These are phyloP conservation scores for Equus przewalskii DNA, from an alignment of 2,113 vertebrate species.

Conservation along the genomic window DNA sequence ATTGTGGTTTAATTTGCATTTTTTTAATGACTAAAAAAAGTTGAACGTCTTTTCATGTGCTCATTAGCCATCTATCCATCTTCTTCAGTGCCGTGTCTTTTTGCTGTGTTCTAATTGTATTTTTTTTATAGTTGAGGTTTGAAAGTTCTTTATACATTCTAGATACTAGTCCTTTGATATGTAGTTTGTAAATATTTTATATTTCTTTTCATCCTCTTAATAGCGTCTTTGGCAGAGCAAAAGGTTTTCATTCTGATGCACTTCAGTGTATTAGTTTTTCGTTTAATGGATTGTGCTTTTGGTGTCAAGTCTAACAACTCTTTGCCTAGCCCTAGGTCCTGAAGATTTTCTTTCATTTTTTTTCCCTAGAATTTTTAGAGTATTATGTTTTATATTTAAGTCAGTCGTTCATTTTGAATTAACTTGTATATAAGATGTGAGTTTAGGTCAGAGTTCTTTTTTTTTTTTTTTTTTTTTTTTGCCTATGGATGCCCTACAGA, in stretches of 20 bases:
- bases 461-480: not conserved
- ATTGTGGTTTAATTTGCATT: not conserved
- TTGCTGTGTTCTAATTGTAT: not conserved
- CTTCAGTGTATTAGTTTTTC: not conserved
- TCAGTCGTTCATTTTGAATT: not conserved
- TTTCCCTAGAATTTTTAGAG: not conserved
- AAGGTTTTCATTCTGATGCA: conserved; percentile 2
- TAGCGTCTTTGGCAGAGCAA: not conserved
- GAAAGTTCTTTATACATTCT: not conserved
- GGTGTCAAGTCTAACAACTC: not conserved
- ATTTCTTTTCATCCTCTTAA: not conserved
- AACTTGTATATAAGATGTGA: not conserved
- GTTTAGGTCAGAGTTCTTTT: not conserved
- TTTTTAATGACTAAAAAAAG: not conserved
- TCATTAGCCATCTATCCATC: not conserved
- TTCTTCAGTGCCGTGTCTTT: not conserved
- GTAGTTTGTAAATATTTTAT: not conserved
- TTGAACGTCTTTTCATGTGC: not conserved
- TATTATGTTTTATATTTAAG: conserved; percentile 46
- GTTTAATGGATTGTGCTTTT: conserved; percentile 33
- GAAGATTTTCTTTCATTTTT: not conserved
- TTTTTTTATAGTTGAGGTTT: not conserved
- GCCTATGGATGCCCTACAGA: not conserved
- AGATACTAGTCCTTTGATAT: not conserved
- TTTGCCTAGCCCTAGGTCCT: not conserved